phyloP scores from a whole-genome alignment of 2,113 vertebrate species.

The Oncorhynchus keta region DNA sequence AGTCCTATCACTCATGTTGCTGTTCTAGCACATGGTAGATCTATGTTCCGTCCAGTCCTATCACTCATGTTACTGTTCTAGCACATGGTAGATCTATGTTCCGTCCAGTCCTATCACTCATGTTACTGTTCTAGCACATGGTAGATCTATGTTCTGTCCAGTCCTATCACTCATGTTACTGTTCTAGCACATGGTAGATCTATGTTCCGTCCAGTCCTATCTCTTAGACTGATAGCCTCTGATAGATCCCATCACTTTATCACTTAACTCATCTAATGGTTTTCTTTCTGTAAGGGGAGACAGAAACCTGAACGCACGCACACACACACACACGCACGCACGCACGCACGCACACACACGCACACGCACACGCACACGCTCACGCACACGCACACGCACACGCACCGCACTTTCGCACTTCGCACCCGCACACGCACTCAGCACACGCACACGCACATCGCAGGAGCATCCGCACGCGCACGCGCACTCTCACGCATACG shows the following conservation, averaged over 20 bases:
- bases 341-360: too few relatives aligned
- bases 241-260: conserved; percentile 65
- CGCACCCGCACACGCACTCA: too few relatives aligned
- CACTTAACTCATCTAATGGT: conserved; percentile 65
- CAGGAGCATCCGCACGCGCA: too few relatives aligned
- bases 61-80: conserved; percentile 18
- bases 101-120: conserved; percentile 48
- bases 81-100: too few relatives aligned
- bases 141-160: conserved; percentile 18
- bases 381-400: too few relatives aligned
- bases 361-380: too few relatives aligned
- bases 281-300: conserved; percentile 17
- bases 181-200: background rate
- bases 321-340: too few relatives aligned
- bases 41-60: conserved; percentile 44
- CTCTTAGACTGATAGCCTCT: conserved; percentile 63
- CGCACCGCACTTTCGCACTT: too few relatives aligned
- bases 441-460: too few relatives aligned
- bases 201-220: conserved; percentile 50
- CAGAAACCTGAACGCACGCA: background rate
- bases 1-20: conserved; percentile 49
- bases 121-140: background rate
- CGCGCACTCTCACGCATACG: too few relatives aligned
- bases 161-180: conserved; percentile 28
- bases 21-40: conserved; percentile 4